Evolutionary conservation across 2,113 vertebrate species (phyloP), one percentile per base, ranked within the genome.

Genomic region (Okapia johnstoni): DNA sequence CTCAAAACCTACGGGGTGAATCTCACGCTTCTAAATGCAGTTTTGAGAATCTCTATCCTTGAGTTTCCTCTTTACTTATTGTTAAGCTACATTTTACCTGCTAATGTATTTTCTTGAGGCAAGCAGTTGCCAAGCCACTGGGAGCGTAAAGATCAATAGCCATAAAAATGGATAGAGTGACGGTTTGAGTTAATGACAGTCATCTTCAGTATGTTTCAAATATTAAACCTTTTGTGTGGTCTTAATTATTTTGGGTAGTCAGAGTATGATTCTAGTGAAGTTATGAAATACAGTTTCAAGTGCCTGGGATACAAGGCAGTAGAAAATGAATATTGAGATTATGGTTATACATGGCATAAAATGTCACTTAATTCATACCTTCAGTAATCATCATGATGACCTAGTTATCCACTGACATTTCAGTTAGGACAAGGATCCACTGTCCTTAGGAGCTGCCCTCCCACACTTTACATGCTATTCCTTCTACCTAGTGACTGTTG

Each of bases 101-200:
- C 96, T 98, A 95, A 97, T 97, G 87, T 96, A 96, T 97, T 97
- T 98, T 96, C 95, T 97, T 94, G 95, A 96, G 83, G 94, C 97
- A 89, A 93, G 96, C 85, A 85, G 97, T 98, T 98, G 97, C 97
- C 97, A 96, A 94, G 96, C 96, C 97, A 97, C 97, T 93, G 96
- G 96, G 88, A 97, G 91, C 93, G 96, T 96, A 98, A 94, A 98
- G 97, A 96, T 76, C 94, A 98, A 26, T 21, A 96, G 25, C 60
- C 96, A 88, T 96, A 66, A 88, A 97, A 97, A 63, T 88, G 91
- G 96, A 97, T 77, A 96, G 85, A 97, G 81, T 86, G 60, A 25
- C 14, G 46, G 79, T 97, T 98, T 97, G 87, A 43, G 57, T 97
- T 97, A 97, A 97, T 98, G 96, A 73, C 36, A 94, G 57, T 89